These are phyloP conservation scores for Helostoma temminkii DNA, from an alignment of 2,797 vertebrate genomes.

Conservation along the genomic window DNA sequence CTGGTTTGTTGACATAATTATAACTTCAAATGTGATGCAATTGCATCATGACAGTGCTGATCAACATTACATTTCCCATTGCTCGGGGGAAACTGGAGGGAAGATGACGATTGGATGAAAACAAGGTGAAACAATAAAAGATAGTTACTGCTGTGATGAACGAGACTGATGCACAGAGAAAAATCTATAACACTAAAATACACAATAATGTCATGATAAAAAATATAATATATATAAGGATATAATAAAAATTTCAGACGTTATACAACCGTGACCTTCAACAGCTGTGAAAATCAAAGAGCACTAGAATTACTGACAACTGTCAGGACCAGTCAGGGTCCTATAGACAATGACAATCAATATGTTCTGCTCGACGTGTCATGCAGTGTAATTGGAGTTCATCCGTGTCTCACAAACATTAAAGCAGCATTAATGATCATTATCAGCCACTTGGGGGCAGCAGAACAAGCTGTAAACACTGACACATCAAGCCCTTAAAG, in stretches of 20 bases:
- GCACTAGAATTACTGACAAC: no score
- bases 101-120: conserved; percentile 12
- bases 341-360: not conserved
- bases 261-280: no score
- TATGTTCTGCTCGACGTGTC: not conserved
- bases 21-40: not conserved
- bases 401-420: not conserved
- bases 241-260: no score
- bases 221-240: not conserved
- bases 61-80: conserved; percentile 15
- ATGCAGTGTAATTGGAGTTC: no score
- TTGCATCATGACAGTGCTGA: not conserved
- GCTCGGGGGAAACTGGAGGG: not conserved
- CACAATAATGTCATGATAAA: not conserved
- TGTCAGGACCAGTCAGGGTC: no score
- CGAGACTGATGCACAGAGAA: not conserved
- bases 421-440: not conserved
- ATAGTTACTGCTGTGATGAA: not conserved
- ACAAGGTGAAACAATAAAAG: not conserved
- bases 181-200: not conserved
- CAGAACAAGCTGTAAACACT: not conserved
- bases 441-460: not conserved
- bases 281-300: no score
- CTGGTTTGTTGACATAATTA: conserved; percentile 32
- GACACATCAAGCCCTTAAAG: not conserved